Conservation (phyloP, 2,888 invertebrate genomes). For the Phymatocera aterrima region DNA sequence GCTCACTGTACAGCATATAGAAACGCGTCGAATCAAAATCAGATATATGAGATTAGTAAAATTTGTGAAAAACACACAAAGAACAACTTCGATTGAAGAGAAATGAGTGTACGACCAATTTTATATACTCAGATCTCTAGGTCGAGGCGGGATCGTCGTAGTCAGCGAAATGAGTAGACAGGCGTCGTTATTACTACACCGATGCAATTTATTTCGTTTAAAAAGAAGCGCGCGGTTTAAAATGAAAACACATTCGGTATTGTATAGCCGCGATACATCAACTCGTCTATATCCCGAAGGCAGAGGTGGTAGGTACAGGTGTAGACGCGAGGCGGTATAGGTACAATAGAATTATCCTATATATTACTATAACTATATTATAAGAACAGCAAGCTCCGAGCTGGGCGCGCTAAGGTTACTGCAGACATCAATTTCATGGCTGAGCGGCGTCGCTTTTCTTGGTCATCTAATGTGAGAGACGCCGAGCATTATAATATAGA, state of each 20-base stretch:
- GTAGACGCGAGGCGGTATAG: not conserved
- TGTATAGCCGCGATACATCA: constrained; percentile 11
- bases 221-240: not conserved
- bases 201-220: not conserved
- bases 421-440: constrained; percentile 38
- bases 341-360: not conserved
- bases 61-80: too few species aligned
- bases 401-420: not conserved
- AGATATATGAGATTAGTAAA: too few species aligned
- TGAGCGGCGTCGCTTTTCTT: constrained; percentile 15
- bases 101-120: too few species aligned
- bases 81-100: too few species aligned
- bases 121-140: too few species aligned
- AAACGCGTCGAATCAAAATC: too few species aligned
- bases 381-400: not conserved
- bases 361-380: not conserved
- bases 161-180: constrained; percentile 54
- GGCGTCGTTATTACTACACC: constrained; percentile 51
- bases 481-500: not conserved
- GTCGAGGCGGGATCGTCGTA: too few species aligned
- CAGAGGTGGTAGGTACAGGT: not conserved
- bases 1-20: too few species aligned
- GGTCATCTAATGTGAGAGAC: not conserved
- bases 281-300: not conserved
- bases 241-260: constrained; percentile 9